Base-by-base conservation (phyloP, 2,888 invertebrate species). In the Resseliella maxima region DNA sequence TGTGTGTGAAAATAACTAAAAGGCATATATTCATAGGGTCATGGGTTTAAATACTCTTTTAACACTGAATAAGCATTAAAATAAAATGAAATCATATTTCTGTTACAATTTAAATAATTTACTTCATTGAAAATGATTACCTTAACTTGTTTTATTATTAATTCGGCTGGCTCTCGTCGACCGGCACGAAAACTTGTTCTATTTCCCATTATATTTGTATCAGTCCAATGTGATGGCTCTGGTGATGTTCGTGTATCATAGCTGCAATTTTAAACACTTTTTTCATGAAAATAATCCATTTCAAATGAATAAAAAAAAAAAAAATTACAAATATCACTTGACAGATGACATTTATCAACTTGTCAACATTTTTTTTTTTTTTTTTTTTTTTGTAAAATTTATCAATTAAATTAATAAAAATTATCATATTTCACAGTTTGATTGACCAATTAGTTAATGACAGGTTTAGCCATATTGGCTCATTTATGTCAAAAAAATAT, bases 181-280 rank as follows among this genome's bases (percentile, higher is more conserved):
- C 5, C 50, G 87, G 92, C 92, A 88, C 92, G 92, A 90, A 94
- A 94, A 89, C 92, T 92, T 27, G 93, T 93, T 86, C 94, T 91
- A 88, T 93, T 92, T 88, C 93, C 93, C 59, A 94, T 91, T 86
- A 93, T 92, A 87, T 93, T 93, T 88, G 92, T 92, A 89, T 93
- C 93, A 87, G 93, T 92, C 94, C 94, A 94, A 88, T 94, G 93
- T 35, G 92, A 92, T 31, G 93, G 93, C 87, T 92, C 92, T 87
- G 92, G 93, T 87, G 92, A 91, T 85, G 92, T 93, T 88, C 94
- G 92, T 88, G 93, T 92, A 89, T 94, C 94, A 90, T 93, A 93
- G 90, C 94, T 94, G 91, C 87, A 91, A 91, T 88, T 41, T 85
- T 5, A 59, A 59, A 72, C 31, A 24, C 59, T 3, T 27, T 59